These are phyloP conservation scores for Crax fasciolata DNA, from an alignment of 2,797 vertebrate species.

Conservation along the genomic window DNA sequence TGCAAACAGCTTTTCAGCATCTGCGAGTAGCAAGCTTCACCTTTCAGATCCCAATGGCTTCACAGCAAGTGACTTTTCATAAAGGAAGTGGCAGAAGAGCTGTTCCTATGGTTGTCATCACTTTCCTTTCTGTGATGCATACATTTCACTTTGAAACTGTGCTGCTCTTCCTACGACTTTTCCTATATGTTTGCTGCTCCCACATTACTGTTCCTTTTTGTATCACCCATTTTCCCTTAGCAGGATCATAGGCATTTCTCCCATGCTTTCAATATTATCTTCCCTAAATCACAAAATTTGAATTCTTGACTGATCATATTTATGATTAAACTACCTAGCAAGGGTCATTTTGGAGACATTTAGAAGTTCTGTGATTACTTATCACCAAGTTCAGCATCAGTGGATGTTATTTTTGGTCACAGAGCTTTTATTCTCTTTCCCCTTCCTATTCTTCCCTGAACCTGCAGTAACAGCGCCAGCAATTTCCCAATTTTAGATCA, in stretches of 20 bases:
- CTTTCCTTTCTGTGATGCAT: background rate
- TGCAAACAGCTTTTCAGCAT: conserved; percentile 69
- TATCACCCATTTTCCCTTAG: background rate
- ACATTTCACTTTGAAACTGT: background rate
- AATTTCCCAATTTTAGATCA: background rate
- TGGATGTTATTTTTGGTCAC: background rate
- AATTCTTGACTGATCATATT: background rate
- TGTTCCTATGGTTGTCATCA: background rate
- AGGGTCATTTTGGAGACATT: background rate
- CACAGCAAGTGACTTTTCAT: conserved; percentile 35
- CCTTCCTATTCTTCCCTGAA: background rate
- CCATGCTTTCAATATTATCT: background rate
- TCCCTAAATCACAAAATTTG: background rate
- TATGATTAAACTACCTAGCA: background rate
- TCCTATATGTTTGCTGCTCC: background rate
- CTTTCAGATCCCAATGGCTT: conserved; percentile 34
- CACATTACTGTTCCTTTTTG: background rate
- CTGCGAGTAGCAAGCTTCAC: conserved; percentile 24
- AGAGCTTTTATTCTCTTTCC: background rate
- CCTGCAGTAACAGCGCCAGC: background rate
- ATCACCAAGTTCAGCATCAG: background rate
- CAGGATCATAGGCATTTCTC: background rate
- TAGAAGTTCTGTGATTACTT: background rate
- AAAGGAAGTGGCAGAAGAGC: background rate
- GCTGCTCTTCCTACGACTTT: background rate